Conservation (phyloP, 2,113 vertebrate species). For the Upupa epops region DNA sequence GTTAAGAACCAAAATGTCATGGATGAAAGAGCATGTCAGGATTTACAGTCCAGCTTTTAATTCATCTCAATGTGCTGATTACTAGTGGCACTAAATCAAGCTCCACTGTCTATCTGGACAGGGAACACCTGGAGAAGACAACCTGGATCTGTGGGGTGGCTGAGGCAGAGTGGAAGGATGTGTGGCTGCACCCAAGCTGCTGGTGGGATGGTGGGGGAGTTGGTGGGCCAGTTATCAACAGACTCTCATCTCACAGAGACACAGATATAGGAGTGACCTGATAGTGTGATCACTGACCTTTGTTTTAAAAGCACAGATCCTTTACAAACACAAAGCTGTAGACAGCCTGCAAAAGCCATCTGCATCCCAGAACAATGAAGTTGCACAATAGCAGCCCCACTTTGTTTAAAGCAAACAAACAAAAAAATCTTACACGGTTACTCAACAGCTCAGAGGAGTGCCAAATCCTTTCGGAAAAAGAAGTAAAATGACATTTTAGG, state of each 20-base stretch:
- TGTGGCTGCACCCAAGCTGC: constrained; percentile 4
- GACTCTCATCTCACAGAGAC: neutral
- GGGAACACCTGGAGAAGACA: constrained; percentile 1
- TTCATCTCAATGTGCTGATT: constrained; percentile 46
- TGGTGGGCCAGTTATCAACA: neutral
- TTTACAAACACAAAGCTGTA: constrained; percentile 48
- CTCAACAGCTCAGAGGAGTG: constrained; percentile 45
- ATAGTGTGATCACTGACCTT: constrained; percentile 44
- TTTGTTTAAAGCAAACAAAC: constrained; percentile 61
- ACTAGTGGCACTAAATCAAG: constrained; percentile 28
- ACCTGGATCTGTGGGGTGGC: neutral
- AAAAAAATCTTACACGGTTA: constrained; percentile 57
- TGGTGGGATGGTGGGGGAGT: neutral
- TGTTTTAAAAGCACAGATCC: constrained; percentile 47
- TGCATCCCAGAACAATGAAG: constrained; percentile 53
- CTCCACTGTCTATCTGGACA: neutral
- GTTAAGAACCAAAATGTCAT: constrained; percentile 22
- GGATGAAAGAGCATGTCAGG: constrained; percentile 40
- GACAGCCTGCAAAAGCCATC: constrained; percentile 59
- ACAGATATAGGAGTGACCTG: constrained; percentile 19
- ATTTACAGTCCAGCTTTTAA: constrained; percentile 51
- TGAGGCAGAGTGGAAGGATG: neutral
- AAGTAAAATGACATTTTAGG: neutral
- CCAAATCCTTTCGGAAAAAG: neutral
- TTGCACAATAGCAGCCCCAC: constrained; percentile 57